Percentiles rank a stretch among this genome's conserved stretches.
Evolutionary conservation across 2,797 vertebrate species (phyloP).

Genomic region (Pachyuromys duprasi): DNA sequence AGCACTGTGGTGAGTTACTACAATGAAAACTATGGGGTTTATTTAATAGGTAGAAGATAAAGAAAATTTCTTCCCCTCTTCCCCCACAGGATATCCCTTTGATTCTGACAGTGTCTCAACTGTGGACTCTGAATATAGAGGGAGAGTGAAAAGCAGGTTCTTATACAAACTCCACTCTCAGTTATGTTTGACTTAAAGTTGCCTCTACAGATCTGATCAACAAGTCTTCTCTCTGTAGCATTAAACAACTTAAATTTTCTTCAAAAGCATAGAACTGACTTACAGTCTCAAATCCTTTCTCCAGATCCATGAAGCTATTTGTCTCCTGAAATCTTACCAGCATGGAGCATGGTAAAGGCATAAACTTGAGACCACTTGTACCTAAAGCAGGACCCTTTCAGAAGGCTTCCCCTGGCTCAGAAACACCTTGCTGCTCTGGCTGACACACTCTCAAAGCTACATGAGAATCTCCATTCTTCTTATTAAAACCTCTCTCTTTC

Average conservation of each 20-base stretch:
- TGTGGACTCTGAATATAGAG: background rate
- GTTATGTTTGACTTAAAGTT: background rate
- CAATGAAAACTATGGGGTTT: constrained; percentile 10
- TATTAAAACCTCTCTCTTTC: background rate
- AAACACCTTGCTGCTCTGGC: background rate
- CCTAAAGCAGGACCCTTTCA: background rate
- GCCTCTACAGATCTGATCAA: background rate
- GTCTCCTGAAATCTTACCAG: background rate
- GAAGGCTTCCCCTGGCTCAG: background rate
- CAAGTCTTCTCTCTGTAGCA: background rate
- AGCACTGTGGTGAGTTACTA: constrained; percentile 3
- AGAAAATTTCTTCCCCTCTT: background rate
- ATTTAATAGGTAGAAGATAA: background rate
- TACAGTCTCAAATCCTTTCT: background rate
- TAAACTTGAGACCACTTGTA: background rate
- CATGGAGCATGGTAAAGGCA: background rate
- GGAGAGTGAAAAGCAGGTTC: background rate
- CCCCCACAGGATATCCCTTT: background rate
- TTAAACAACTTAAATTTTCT: background rate
- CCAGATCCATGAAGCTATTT: background rate
- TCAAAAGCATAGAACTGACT: background rate
- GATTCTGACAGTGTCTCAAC: background rate
- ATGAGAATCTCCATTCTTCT: background rate
- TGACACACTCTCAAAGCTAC: background rate
- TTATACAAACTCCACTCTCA: background rate